These are phyloP conservation scores for Zootermopsis nevadensis DNA, from an alignment of 2,888 invertebrate species.

Conservation along the genomic window DNA sequence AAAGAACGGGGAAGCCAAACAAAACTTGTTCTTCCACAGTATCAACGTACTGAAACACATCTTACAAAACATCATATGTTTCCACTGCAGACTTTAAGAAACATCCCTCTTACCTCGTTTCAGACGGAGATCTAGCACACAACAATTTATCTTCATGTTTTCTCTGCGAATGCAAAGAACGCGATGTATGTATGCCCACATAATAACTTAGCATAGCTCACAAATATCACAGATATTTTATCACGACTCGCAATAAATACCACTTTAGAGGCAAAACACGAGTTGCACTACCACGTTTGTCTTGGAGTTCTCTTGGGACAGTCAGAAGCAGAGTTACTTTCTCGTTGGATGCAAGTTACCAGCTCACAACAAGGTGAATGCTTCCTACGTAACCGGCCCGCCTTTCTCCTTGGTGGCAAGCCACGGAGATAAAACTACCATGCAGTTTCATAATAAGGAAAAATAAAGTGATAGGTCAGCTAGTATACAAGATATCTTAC, in stretches of 20 bases:
- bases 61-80: no score
- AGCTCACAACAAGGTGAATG: not conserved
- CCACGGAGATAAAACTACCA: not conserved
- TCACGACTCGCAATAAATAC: not conserved
- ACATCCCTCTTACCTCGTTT: not conserved
- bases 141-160: not conserved
- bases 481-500: not conserved
- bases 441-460: not conserved
- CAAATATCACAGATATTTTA: not conserved
- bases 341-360: not conserved
- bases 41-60: no score
- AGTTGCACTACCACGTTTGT: not conserved
- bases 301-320: not conserved
- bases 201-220: not conserved
- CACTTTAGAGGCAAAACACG: not conserved
- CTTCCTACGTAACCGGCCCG: not conserved
- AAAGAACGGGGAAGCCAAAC: no score
- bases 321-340: not conserved
- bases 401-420: not conserved
- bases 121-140: not conserved
- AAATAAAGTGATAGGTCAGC: not conserved
- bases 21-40: no score
- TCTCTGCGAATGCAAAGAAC: not conserved
- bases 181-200: not conserved
- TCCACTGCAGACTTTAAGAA: no score